Conservation (phyloP, 1,140 invertebrate genomes). For the Hylyphantes graminicola region DNA sequence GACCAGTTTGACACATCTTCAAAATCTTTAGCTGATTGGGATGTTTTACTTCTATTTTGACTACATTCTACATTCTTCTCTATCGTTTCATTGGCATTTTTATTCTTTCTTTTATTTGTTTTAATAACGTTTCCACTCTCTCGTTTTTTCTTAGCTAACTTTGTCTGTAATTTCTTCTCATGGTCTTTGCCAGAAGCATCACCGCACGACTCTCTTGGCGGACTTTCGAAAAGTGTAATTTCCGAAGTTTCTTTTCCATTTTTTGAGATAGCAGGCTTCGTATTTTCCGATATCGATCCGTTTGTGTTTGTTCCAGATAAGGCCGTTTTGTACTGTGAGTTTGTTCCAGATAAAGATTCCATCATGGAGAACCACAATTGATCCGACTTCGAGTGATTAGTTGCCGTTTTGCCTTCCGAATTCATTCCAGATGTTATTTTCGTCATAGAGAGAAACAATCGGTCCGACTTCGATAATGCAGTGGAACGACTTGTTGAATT, state of each 20-base stretch:
- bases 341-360: too few species aligned
- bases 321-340: background rate
- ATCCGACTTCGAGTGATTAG: background rate
- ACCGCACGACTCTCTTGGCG: too few species aligned
- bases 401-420: too few species aligned
- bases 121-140: background rate
- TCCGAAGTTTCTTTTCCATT: background rate
- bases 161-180: background rate
- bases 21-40: background rate
- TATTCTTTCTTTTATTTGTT: background rate
- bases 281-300: background rate
- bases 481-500: too few species aligned
- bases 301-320: background rate
- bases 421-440: too few species aligned
- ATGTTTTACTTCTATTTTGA: background rate
- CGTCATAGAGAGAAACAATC: too few species aligned
- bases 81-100: background rate
- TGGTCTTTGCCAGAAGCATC: too few species aligned
- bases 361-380: background rate
- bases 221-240: background rate
- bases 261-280: background rate
- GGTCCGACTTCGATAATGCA: too few species aligned
- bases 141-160: background rate
- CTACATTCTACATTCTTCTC: background rate
- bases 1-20: background rate